Conservation (phyloP, 2,113 vertebrate species). For the Tetrao urogallus region DNA sequence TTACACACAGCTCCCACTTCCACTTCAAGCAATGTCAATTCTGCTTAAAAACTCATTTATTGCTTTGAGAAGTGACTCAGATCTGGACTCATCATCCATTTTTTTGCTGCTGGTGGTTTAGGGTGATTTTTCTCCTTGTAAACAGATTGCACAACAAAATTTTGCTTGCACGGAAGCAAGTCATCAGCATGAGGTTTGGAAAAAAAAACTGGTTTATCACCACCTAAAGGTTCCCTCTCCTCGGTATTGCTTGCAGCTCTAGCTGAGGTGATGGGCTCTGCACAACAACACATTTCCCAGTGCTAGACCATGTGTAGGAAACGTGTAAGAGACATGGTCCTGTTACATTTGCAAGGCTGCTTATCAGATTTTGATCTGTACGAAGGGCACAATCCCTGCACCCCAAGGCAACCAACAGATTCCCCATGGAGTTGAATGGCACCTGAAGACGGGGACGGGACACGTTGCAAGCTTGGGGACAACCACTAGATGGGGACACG, state of each 20-base stretch:
- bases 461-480: constrained; percentile 1
- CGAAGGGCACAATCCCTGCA: neutral
- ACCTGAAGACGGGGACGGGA: neutral
- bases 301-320: neutral
- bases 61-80: neutral
- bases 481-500: constrained; percentile 56
- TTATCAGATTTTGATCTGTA: neutral
- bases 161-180: neutral
- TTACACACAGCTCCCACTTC: neutral
- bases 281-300: neutral
- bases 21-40: neutral
- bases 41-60: neutral
- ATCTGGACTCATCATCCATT: neutral
- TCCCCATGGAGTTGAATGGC: neutral
- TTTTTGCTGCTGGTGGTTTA: neutral
- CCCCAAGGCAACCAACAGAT: neutral
- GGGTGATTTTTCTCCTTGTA: neutral
- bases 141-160: neutral
- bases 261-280: neutral
- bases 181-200: neutral
- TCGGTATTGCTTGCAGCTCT: neutral
- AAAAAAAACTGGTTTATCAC: neutral
- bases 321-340: neutral
- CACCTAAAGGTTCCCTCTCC: neutral
- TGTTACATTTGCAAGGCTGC: neutral